phyloP scores from a whole-genome alignment of 1,140 invertebrate genomes.

The Nilaparvata lugens region DNA sequence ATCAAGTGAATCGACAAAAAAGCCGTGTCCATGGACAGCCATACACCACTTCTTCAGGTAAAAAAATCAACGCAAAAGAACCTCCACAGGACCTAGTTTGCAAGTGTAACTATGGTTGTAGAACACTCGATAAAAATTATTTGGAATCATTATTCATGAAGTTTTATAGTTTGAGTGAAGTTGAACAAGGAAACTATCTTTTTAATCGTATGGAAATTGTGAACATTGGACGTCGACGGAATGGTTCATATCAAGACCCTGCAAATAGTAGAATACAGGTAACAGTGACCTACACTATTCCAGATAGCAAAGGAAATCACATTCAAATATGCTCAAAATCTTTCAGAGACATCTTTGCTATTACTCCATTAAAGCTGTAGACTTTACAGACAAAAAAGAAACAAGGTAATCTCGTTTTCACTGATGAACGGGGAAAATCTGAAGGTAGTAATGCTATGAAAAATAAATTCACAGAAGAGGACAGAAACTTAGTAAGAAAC shows the following conservation, averaged over 20 bases:
- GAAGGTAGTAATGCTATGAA: not conserved
- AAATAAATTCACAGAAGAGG: not conserved
- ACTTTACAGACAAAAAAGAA: not conserved
- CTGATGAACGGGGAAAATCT: not conserved
- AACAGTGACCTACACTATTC: not conserved
- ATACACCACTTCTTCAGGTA: not conserved
- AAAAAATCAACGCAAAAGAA: not conserved
- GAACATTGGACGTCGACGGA: not conserved
- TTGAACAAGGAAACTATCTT: not conserved
- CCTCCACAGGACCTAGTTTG: not conserved
- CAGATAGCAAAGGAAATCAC: not conserved
- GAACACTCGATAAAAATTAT: not conserved
- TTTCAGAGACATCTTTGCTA: not conserved
- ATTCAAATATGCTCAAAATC: not conserved
- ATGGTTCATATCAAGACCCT: not conserved
- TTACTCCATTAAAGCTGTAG: not conserved
- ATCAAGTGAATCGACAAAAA: no score
- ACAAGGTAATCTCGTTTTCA: not conserved
- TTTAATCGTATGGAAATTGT: not conserved
- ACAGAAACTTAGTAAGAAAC: not conserved
- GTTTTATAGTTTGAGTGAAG: not conserved
- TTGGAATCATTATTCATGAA: not conserved
- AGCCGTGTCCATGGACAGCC: no score
- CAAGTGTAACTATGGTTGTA: not conserved
- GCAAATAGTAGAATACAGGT: not conserved